Evolutionary conservation across 2,888 invertebrate genomes (phyloP).

Genomic region (Pterostichus madidus): DNA sequence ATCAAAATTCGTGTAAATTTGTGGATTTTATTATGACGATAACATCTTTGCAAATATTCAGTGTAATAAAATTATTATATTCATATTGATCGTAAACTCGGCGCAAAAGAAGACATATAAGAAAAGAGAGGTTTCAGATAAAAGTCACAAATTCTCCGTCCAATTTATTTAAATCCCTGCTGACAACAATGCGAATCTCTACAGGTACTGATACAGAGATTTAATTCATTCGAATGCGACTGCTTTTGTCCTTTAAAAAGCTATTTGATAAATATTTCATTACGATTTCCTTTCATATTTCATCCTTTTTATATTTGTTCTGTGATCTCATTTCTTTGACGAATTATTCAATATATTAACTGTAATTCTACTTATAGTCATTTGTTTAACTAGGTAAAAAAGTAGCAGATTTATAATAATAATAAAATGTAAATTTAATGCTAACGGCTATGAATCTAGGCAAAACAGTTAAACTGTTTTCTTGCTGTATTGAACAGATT

Average conservation of each 20-base stretch:
- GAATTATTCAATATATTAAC: background rate
- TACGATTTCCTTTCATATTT: slow-evolving; percentile 19
- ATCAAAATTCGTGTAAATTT: too few species aligned
- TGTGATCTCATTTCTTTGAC: slow-evolving; percentile 8
- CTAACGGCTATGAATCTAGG: too few species aligned
- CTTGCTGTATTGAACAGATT: too few species aligned
- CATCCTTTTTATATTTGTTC: slow-evolving; percentile 33
- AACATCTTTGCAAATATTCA: too few species aligned
- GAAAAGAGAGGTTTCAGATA: slow-evolving; percentile 29
- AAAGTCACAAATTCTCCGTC: slow-evolving; percentile 51
- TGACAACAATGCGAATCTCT: slow-evolving; percentile 37
- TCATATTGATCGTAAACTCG: background rate
- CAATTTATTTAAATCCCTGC: slow-evolving; percentile 58
- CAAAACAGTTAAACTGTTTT: too few species aligned
- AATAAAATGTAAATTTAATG: too few species aligned
- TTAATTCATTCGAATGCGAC: slow-evolving; percentile 13
- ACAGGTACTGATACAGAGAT: slow-evolving; percentile 4
- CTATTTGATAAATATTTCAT: slow-evolving; percentile 45
- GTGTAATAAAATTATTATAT: background rate
- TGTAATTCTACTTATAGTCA: background rate
- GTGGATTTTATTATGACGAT: too few species aligned
- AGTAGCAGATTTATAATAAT: too few species aligned
- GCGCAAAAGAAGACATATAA: background rate
- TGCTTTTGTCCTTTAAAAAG: slow-evolving; percentile 20
- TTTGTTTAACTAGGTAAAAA: too few species aligned